Evolutionary conservation across 2,113 vertebrate species (phyloP).

Genomic region (Piaya cayana): DNA sequence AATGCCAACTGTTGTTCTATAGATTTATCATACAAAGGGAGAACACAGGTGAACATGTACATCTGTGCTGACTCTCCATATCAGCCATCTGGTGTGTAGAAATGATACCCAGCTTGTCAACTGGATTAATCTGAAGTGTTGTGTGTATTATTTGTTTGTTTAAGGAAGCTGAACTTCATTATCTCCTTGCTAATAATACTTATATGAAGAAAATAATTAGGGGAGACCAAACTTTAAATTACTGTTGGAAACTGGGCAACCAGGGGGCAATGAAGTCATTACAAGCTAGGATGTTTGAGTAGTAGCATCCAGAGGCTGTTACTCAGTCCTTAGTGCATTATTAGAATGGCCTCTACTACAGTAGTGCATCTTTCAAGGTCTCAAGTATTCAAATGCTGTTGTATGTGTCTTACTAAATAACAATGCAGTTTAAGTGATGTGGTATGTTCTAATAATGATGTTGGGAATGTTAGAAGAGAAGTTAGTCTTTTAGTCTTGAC

Average conservation of each 20-base stretch:
- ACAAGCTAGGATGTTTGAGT: background rate
- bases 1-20: background rate
- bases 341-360: background rate
- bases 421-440: background rate
- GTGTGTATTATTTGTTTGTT: background rate
- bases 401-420: background rate
- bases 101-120: background rate
- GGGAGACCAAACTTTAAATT: background rate
- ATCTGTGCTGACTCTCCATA: background rate
- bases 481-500: background rate
- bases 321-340: background rate
- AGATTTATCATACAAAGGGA: background rate
- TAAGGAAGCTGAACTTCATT: background rate
- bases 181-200: background rate
- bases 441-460: background rate
- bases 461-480: background rate
- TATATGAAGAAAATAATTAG: background rate
- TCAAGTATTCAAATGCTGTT: background rate
- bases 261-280: background rate
- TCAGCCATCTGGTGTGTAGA: background rate
- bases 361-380: background rate
- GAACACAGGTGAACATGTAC: background rate
- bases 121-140: background rate
- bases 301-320: fast-evolving
- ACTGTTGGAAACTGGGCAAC: background rate